These are phyloP conservation scores for Mizuhopecten yessoensis DNA, from an alignment of 1,140 invertebrate genomes.

Conservation along the genomic window DNA sequence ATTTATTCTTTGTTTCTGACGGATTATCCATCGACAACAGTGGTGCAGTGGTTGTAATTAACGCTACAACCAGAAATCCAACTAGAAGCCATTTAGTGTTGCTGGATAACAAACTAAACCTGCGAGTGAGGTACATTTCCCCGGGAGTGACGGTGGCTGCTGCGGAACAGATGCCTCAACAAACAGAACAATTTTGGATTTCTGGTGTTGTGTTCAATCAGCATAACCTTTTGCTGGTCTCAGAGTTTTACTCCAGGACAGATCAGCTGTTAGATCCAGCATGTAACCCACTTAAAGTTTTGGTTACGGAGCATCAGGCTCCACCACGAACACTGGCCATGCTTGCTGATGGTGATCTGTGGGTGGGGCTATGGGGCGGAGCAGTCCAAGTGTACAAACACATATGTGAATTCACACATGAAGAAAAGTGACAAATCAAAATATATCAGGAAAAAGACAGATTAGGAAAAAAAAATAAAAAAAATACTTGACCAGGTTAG, in stretches of 20 bases:
- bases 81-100: neutral
- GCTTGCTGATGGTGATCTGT: neutral
- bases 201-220: neutral
- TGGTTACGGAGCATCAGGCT: neutral
- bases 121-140: neutral
- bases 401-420: neutral
- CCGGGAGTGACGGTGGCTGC: neutral
- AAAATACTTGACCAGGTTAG: too few species aligned
- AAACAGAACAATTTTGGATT: neutral
- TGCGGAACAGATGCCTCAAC: neutral
- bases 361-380: neutral
- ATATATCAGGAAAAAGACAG: too few species aligned
- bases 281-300: neutral
- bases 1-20: neutral
- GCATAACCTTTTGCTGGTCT: neutral
- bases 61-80: neutral
- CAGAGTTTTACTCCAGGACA: neutral
- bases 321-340: neutral
- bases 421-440: neutral
- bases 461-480: too few species aligned
- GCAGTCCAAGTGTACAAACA: slow-evolving; percentile 1
- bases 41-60: neutral
- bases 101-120: neutral
- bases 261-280: neutral
- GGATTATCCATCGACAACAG: neutral